Conservation (phyloP, 2,888 invertebrate genomes). For the Lasioglossum leucozonium region DNA sequence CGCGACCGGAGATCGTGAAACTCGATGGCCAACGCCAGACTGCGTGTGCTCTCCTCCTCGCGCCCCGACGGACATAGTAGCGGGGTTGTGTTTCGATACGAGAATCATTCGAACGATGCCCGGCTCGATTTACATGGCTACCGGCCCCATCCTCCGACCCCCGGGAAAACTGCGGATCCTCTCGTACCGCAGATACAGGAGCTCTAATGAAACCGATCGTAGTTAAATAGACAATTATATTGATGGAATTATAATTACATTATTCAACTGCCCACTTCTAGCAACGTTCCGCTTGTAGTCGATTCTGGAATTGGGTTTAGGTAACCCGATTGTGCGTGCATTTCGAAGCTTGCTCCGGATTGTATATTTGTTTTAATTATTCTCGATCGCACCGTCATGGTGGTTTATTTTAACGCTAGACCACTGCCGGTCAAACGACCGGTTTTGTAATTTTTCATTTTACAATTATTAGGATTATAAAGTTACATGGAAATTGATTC, state of each 20-base stretch:
- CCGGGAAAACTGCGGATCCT: not conserved
- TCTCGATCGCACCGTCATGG: too few relatives aligned
- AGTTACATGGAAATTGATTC: too few relatives aligned
- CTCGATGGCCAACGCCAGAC: constrained; percentile 13
- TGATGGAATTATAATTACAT: not conserved
- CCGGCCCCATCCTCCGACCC: not conserved
- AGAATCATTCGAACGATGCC: constrained; percentile 23
- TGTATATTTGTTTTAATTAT: too few relatives aligned
- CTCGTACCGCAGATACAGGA: not conserved
- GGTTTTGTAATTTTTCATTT: too few relatives aligned
- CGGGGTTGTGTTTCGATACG: constrained; percentile 15
- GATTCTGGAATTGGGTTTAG: not conserved
- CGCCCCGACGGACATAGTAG: not conserved
- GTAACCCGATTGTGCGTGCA: too few relatives aligned
- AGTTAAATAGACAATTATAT: not conserved
- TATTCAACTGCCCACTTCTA: not conserved
- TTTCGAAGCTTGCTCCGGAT: not conserved
- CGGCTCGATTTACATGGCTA: not conserved
- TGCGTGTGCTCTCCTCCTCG: not conserved
- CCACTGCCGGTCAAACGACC: too few relatives aligned
- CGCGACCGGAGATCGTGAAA: constrained; percentile 26
- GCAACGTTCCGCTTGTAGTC: not conserved
- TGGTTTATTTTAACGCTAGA: too few relatives aligned
- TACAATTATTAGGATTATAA: too few relatives aligned
- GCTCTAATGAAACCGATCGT: not conserved